Evolutionary conservation across 30 jellyfish, hydroid and myxozoan species (phyloP).

Genomic region (Nemopilema nomurai): DNA sequence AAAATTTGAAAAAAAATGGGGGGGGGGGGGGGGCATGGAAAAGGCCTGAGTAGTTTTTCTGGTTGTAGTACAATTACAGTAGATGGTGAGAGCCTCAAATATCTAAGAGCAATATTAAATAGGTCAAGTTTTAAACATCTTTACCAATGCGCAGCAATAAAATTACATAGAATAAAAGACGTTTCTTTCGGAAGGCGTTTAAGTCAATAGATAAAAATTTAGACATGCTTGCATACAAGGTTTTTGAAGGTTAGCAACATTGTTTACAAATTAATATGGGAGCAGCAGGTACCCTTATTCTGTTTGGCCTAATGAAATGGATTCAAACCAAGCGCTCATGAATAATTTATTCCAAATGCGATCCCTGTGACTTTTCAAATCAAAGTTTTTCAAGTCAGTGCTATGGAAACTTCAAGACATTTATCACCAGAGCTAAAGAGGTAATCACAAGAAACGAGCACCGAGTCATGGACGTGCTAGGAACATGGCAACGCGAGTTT

Average conservation of each 20-base stretch:
- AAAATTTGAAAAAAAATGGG: no score
- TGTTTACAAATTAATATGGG: conserved; percentile 13
- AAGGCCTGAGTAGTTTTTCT: no score
- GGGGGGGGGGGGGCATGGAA: no score
- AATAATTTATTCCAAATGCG: conserved; percentile 8
- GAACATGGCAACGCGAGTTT: conserved; percentile 10
- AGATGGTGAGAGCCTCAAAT: no score
- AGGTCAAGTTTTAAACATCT: no score
- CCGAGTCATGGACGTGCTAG: conserved; percentile 28
- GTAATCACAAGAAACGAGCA: not conserved
- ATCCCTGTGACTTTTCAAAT: conserved; percentile 22
- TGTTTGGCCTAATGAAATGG: conserved; percentile 4
- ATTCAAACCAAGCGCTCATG: conserved; percentile 19
- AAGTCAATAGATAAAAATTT: not conserved
- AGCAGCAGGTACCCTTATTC: conserved; percentile 42
- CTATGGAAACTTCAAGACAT: not conserved
- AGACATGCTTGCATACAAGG: not conserved
- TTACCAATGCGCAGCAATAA: no score
- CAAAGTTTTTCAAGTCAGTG: not conserved
- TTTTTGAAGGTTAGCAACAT: conserved; percentile 14
- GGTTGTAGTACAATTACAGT: no score
- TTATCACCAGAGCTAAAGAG: not conserved
- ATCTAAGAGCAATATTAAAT: no score
- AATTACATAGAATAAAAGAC: no score
- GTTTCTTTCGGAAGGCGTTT: no score